Percentiles rank a stretch among this genome's conserved stretches.
Conservation (phyloP, 2,888 invertebrate species). For the Geotrupes spiniger region DNA sequence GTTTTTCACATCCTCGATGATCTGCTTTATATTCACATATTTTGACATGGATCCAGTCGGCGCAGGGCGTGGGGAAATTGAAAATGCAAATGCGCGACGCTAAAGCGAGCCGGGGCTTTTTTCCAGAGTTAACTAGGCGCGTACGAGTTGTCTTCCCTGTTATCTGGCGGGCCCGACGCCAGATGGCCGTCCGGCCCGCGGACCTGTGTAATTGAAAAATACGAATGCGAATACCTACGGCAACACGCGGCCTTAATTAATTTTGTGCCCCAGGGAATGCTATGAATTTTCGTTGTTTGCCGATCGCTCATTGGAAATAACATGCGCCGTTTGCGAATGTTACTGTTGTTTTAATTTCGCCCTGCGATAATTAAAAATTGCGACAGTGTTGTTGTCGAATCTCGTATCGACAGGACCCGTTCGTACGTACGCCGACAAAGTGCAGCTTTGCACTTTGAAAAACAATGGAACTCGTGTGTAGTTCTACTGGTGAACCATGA, state of each 20-base stretch:
- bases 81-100: conserved; percentile 32
- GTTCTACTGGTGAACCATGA: too few species aligned
- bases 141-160: conserved; percentile 18
- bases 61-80: conserved; percentile 28
- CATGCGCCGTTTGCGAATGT: not conserved
- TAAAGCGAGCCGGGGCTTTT: not conserved
- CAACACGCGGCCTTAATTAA: conserved; percentile 28
- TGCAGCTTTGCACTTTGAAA: too few species aligned
- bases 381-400: too few species aligned
- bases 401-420: too few species aligned
- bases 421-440: too few species aligned
- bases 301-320: conserved; percentile 25
- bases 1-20: conserved; percentile 6
- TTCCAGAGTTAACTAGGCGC: conserved; percentile 30
- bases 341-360: not conserved
- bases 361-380: too few species aligned
- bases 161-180: conserved; percentile 12
- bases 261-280: conserved; percentile 25
- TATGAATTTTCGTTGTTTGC: conserved; percentile 25
- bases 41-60: conserved; percentile 13
- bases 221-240: conserved; percentile 27
- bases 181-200: conserved; percentile 20
- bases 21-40: conserved; percentile 14
- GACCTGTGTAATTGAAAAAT: conserved; percentile 33
- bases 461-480: too few species aligned